Evolutionary conservation across 2,888 invertebrate genomes (phyloP), one percentile per base, ranked within the genome.

Genomic region (Drosophila hamatofila): DNA sequence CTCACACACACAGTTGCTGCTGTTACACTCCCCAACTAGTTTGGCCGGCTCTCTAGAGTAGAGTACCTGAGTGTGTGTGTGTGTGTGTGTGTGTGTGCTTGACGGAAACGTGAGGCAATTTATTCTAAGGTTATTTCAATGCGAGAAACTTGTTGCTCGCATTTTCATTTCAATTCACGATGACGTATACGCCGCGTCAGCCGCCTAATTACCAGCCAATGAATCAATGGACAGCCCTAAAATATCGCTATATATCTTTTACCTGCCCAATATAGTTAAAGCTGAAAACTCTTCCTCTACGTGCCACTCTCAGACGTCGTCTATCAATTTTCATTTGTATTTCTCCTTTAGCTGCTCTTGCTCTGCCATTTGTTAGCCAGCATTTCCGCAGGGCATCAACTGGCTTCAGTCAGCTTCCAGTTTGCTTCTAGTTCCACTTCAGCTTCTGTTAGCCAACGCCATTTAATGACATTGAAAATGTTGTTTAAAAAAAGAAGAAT

Each of bases 91-190:
- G 27, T 81, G 56, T 72, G 61, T 78, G 63, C 68, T 57, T 68
- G 60, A 60, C 82, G 85, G 89, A 86, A 86, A 89, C 89, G 89
- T 86, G 89, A 77, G 77, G 88, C 79, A 85, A 86, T 89, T 89
- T 82, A 89, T 86, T 88, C 80, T 88, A 89, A 86, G 89, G 88
- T 89, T 86, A 80, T 89, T 75, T 70, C 69, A 75, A 58, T 33
- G 30, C 76, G 69, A 81, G 81, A 78, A 81, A 84, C 84, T 89
- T 84, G 84, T 84, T 84, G 84, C 84, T 76, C 87, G 76, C 87
- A 81, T 80, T 80, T 85, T 77, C 72, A 83, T 83, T 88, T 84
- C 81, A 86, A 88, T 83, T 88, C 30, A 83, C 72, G 78, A 84
- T 88, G 84, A 84, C 88, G 88, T 83, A 83, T 83, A 69, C 78